Percentiles rank a stretch among this genome's conserved stretches.
Conservation (phyloP, 2,797 vertebrate species). For the Manis crassicaudata region DNA sequence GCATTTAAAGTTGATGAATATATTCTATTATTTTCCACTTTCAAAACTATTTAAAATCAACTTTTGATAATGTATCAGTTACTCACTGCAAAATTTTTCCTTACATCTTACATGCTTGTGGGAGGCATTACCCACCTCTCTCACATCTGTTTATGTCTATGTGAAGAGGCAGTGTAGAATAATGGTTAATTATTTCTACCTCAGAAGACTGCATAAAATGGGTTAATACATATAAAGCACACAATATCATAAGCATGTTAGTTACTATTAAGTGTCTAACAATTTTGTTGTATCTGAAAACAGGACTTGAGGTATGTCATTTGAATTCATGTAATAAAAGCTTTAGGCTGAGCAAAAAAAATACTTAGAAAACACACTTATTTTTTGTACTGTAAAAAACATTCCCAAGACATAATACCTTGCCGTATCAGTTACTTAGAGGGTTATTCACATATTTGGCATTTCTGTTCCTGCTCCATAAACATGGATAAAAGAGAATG, state of each 20-base stretch:
- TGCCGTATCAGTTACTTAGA: constrained; percentile 22
- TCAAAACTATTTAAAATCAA: constrained; percentile 31
- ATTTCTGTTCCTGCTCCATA: constrained; percentile 24
- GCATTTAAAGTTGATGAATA: constrained; percentile 39
- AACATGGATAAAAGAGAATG: constrained; percentile 23
- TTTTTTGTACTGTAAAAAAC: constrained; percentile 25
- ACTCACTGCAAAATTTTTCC: neutral
- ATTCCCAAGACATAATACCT: constrained; percentile 14
- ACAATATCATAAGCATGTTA: neutral
- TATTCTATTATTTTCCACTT: constrained; percentile 37
- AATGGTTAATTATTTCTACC: constrained; percentile 12
- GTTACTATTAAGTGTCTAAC: constrained; percentile 13
- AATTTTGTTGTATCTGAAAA: constrained; percentile 37
- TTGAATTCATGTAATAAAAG: constrained; percentile 42
- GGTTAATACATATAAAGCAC: constrained; percentile 23
- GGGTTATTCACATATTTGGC: neutral
- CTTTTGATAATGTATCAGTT: neutral
- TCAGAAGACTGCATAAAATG: neutral
- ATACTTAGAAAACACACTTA: neutral
- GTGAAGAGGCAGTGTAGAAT: neutral
- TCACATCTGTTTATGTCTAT: neutral
- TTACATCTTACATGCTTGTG: neutral
- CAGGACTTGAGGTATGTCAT: constrained; percentile 30
- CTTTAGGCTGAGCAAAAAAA: constrained; percentile 30
- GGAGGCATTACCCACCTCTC: neutral